Conservation (phyloP, 2,888 invertebrate species). For the Dicyrtomina minuta region DNA sequence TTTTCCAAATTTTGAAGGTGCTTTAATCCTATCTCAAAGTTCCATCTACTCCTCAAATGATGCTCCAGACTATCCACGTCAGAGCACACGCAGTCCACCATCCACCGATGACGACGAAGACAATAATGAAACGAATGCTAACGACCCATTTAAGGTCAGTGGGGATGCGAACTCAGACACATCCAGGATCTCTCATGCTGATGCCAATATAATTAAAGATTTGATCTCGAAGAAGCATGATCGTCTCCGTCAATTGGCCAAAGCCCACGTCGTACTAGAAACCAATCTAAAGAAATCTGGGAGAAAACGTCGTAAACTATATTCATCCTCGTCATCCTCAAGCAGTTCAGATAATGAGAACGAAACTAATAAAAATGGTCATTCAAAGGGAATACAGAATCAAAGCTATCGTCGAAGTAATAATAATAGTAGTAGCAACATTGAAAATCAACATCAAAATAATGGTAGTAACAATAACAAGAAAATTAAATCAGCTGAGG, state of each 20-base stretch:
- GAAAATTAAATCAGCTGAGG: too few relatives aligned
- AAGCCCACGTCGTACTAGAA: slow-evolving; percentile 28
- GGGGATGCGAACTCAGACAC: slow-evolving; percentile 22
- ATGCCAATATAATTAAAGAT: slow-evolving; percentile 47
- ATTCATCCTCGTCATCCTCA: neutral
- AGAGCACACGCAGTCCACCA: neutral
- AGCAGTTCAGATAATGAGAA: slow-evolving; percentile 4
- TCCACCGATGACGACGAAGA: slow-evolving; percentile 17
- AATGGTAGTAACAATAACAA: too few relatives aligned
- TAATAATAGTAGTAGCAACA: neutral
- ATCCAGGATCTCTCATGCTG: slow-evolving; percentile 29
- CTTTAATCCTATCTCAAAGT: slow-evolving; percentile 4
- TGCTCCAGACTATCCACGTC: slow-evolving; percentile 1
- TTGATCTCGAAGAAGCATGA: slow-evolving; percentile 44
- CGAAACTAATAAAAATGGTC: neutral
- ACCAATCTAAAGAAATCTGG: slow-evolving; percentile 15
- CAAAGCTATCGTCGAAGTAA: slow-evolving; percentile 5
- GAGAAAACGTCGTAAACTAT: slow-evolving; percentile 2
- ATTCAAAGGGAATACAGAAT: neutral
- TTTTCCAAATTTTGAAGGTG: slow-evolving; percentile 16
- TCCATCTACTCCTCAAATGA: neutral
- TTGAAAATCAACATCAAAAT: too few relatives aligned
- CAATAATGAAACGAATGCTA: too few relatives aligned
- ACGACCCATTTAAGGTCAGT: slow-evolving; percentile 16
- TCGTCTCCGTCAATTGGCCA: slow-evolving; percentile 30